Evolutionary conservation across 1,140 invertebrate species (phyloP), one percentile per base, ranked within the genome.

Genomic region (Bombus sylvicola): DNA sequence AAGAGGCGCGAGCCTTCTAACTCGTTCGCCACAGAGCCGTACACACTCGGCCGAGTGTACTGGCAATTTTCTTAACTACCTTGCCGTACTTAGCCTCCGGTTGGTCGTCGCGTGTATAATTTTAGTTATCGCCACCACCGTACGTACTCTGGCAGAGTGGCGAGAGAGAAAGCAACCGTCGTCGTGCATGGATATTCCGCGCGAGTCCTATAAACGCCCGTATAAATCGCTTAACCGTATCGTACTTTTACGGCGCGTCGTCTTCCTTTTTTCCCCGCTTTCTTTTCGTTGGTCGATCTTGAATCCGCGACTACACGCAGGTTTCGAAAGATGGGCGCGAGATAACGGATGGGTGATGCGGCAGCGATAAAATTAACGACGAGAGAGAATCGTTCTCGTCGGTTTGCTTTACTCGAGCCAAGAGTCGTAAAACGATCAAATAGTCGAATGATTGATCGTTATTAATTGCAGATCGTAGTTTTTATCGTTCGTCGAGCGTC

Each of bases 31-130:
- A 57, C 84, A 43, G 68, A 83, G 18, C 75, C 80, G 87, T 80
- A 79, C 71, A 79, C 71, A 64, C 71, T 39, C 71, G 59, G 68
- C 34, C 68, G 75, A 80, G 79, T 83, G 79, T 83, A 72, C 71
- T 59, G 76, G 88, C 88, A 87, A 90, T 90, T 90, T 90, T 80
- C 89, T 89, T 82, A 87, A 84, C 88, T 72, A 87, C 77, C 85
- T 84, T 64, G 73, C 66, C 82, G 85, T 83, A 83, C 76, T 73
- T 83, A 34, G 64, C 62, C 80, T 68, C 79, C 66, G 37, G 87
- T 77, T 64, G 80, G 64, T 77, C 80, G 76, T 59, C 57, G 68
- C 75, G 79, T 80, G 75, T 86, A 66, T 89, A 82, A 89, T 89
- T 89, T 83, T 81, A 78, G 76, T 80, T 80, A 85, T 85, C 76